phyloP scores from a whole-genome alignment of 2,113 vertebrate genomes.

The Numenius arquata region DNA sequence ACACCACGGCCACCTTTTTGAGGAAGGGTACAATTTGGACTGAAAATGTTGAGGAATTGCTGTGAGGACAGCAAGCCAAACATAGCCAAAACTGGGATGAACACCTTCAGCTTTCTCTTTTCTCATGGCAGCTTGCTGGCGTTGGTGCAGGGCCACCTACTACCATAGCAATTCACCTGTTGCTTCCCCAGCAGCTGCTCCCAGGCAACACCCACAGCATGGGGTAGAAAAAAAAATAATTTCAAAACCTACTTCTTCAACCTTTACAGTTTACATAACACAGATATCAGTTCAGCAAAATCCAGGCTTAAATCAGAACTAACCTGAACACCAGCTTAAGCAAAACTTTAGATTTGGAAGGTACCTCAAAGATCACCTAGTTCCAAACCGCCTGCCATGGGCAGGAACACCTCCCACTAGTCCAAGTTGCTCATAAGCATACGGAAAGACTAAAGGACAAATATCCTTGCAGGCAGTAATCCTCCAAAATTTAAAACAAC shows the following conservation, averaged over 20 bases:
- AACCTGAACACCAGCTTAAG: not conserved
- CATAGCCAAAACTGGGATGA: not conserved
- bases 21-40: not conserved
- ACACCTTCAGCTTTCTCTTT: not conserved
- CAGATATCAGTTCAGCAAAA: not conserved
- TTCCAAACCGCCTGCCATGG: not conserved
- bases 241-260: not conserved
- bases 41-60: not conserved
- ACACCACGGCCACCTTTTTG: no score
- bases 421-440: not conserved
- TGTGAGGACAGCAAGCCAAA: not conserved
- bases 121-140: accelerated
- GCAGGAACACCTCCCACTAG: not conserved
- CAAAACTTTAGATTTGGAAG: not conserved
- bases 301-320: not conserved
- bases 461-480: not conserved
- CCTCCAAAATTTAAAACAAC: not conserved
- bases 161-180: not conserved
- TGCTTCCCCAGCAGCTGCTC: not conserved
- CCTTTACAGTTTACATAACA: not conserved
- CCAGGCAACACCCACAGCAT: accelerated
- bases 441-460: not conserved
- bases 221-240: not conserved
- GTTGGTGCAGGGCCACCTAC: not conserved
- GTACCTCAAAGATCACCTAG: not conserved